Conservation (phyloP, 2,797 vertebrate species). For the Orientallactaga sibirica region DNA sequence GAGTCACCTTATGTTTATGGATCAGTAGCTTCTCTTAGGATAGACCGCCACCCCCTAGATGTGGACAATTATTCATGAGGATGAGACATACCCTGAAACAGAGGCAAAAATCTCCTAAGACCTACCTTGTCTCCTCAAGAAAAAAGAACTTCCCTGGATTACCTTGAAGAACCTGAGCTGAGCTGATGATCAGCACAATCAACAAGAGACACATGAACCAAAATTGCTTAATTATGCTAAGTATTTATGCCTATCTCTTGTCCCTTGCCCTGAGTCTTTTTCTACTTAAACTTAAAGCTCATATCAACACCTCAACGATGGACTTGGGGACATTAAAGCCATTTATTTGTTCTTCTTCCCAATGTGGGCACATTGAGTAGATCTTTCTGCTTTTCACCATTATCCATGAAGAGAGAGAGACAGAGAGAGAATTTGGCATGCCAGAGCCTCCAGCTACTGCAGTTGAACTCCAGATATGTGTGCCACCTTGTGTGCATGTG, state of each 20-base stretch:
- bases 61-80: background rate
- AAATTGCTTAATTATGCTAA: background rate
- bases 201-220: background rate
- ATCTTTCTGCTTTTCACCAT: background rate
- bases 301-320: background rate
- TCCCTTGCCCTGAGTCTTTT: background rate
- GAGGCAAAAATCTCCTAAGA: background rate
- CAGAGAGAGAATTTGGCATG: no score
- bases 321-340: no score
- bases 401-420: no score
- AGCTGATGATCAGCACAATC: background rate
- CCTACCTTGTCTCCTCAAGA: background rate
- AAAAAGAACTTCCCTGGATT: background rate
- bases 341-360: background rate
- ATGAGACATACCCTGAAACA: background rate
- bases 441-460: no score
- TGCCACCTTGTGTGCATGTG: no score
- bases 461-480: no score
- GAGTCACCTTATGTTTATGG: background rate
- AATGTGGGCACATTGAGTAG: background rate
- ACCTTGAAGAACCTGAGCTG: background rate
- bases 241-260: background rate
- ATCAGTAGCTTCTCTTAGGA: background rate
- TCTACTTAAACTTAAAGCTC: background rate
- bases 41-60: background rate